Evolutionary conservation across 1,140 invertebrate genomes (phyloP), one percentile per base, ranked within the genome.

Genomic region (Zaprionus gabonicus): DNA sequence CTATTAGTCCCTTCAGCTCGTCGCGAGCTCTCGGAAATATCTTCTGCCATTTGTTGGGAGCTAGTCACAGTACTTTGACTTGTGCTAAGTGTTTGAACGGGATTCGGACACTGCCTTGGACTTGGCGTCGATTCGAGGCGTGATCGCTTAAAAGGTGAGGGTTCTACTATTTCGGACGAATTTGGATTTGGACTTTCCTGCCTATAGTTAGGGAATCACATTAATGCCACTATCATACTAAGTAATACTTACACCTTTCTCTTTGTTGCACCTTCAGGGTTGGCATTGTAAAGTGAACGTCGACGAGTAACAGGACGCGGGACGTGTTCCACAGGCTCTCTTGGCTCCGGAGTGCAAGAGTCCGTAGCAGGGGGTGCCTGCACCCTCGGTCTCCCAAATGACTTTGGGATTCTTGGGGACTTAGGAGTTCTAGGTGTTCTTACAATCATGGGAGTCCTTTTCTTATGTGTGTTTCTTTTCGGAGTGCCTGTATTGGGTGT

Each of bases 241-340:
- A 25, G 23, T 23, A 27, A 1, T 44, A 59, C 57, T 59, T 59
- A 59, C 57, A 44, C 3, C 6, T 41, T 59, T 38, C 57, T 25
- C 7, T 59, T 59, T 4, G 6, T 15, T 36, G 20, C 17, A 0
- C 4, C n/a, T 15, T 10, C 25, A 1, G 10, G 15, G 38, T 41
- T 41, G 13, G 6, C 13, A 41, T 13, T 13, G 46, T 51, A 51
- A 3, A 51, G 46, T 1, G 46, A 51, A 10, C 46, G 46, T 13
- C 46, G 20, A 3, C 46, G 46, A 51, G 20, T 25, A 6, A 51
- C 20, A 7, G 46, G 3, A 23, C 3, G 10, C 20, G 20, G 17
- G 20, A 12, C 10, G 4, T 25, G 13, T 20, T 20, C n/a, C 41
- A 46, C 6, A 17, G 41, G 9, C 2, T 20, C 5, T 3, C 7